These are phyloP conservation scores for Halocynthia aurantium DNA, from an alignment of 23 tunicate species.

Conservation along the genomic window DNA sequence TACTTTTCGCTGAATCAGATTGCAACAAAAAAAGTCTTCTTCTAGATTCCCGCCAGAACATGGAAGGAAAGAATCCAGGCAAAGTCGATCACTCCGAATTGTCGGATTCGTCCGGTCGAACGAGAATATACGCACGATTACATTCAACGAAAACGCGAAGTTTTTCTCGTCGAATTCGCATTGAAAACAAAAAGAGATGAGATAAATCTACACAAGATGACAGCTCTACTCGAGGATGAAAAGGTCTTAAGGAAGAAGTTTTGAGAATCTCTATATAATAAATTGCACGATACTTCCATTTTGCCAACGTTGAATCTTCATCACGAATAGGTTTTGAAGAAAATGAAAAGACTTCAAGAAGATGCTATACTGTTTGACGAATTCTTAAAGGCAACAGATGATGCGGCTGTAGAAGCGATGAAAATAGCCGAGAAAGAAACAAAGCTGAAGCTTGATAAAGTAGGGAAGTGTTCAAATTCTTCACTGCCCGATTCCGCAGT, in stretches of 20 bases:
- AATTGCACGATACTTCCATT: neutral
- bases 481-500: no score
- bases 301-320: neutral
- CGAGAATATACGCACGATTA: slow-evolving; percentile 51
- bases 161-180: slow-evolving; percentile 60
- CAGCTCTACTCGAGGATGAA: slow-evolving; percentile 33
- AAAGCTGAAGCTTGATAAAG: slow-evolving; percentile 45
- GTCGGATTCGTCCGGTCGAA: slow-evolving; percentile 47
- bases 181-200: slow-evolving; percentile 52
- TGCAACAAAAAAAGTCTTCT: neutral
- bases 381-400: slow-evolving; percentile 68
- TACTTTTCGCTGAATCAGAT: neutral
- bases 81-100: slow-evolving; percentile 8
- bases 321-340: slow-evolving; percentile 14
- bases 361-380: slow-evolving; percentile 70
- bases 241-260: slow-evolving; percentile 7
- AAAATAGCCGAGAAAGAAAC: slow-evolving; percentile 60
- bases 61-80: neutral
- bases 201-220: slow-evolving; percentile 21
- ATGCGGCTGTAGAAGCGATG: slow-evolving; percentile 64
- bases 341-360: slow-evolving; percentile 35
- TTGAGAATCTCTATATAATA: neutral
- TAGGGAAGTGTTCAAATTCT: neutral
- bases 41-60: neutral
- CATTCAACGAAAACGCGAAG: slow-evolving; percentile 52